Evolutionary conservation across 2,888 invertebrate genomes (phyloP).

Genomic region (Tenthredo notha): DNA sequence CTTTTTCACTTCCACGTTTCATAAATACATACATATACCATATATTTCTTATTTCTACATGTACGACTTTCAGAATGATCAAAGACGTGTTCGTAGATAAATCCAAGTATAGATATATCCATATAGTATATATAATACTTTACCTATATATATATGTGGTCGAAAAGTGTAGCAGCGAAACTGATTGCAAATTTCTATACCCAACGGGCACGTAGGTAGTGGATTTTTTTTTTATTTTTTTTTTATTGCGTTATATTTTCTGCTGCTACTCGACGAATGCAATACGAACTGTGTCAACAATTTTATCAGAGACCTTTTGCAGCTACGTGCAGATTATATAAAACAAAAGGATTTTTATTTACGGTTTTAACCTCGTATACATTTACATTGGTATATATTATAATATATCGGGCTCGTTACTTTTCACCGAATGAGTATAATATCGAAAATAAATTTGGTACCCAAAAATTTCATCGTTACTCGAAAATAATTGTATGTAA

Average conservation of each 20-base stretch:
- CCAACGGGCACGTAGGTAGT: background rate
- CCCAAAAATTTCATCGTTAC: background rate
- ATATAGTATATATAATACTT: background rate
- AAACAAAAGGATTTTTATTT: slow-evolving; percentile 9
- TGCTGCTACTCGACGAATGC: background rate
- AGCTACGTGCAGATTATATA: background rate
- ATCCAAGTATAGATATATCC: background rate
- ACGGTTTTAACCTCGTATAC: background rate
- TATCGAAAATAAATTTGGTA: background rate
- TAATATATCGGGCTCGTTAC: background rate
- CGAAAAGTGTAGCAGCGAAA: background rate
- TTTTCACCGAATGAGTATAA: background rate
- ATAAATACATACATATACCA: background rate
- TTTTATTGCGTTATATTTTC: background rate
- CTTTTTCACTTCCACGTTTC: background rate
- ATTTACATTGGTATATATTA: background rate
- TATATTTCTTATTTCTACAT: background rate
- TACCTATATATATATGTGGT: background rate
- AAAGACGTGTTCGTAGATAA: background rate
- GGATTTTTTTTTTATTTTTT: background rate
- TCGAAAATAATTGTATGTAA: background rate
- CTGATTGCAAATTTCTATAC: slow-evolving; percentile 12
- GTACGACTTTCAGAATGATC: background rate
- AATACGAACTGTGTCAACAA: slow-evolving; percentile 24
- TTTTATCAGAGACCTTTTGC: background rate